Percentiles rank a stretch among this genome's conserved stretches.
Conservation (phyloP, 2,113 vertebrate genomes). For the Lophotis ruficrista region DNA sequence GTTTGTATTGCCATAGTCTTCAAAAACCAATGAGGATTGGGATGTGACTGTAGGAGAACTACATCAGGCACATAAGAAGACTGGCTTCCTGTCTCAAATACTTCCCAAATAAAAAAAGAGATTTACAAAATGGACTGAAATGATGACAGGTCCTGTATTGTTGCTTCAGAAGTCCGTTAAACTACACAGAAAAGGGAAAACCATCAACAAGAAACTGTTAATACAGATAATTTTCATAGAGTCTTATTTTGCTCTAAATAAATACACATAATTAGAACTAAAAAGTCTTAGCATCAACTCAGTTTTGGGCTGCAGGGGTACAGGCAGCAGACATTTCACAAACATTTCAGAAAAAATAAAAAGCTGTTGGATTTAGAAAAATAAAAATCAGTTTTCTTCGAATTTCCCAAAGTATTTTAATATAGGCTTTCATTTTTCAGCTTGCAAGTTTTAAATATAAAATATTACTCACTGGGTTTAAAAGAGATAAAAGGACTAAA, state of each 20-base stretch:
- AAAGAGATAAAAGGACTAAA: neutral
- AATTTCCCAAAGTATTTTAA: neutral
- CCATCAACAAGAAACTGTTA: neutral
- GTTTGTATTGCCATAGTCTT: neutral
- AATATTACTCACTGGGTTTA: neutral
- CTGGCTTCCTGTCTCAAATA: neutral
- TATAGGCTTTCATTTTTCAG: neutral
- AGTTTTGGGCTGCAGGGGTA: neutral
- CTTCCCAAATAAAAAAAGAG: neutral
- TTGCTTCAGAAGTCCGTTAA: neutral
- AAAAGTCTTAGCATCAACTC: neutral
- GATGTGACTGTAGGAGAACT: neutral
- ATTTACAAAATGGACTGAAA: neutral
- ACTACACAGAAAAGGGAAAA: neutral
- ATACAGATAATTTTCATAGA: neutral
- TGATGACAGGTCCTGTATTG: neutral
- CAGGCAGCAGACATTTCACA: neutral
- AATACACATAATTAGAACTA: neutral
- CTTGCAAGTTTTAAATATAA: constrained; percentile 11
- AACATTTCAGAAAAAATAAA: neutral
- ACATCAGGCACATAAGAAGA: neutral
- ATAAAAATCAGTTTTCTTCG: neutral
- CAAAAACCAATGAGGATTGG: neutral
- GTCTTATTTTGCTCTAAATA: neutral
- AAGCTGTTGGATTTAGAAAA: neutral